These are phyloP conservation scores for Chymomyza procnemis DNA, from an alignment of 2,888 invertebrate species.

Conservation along the genomic window DNA sequence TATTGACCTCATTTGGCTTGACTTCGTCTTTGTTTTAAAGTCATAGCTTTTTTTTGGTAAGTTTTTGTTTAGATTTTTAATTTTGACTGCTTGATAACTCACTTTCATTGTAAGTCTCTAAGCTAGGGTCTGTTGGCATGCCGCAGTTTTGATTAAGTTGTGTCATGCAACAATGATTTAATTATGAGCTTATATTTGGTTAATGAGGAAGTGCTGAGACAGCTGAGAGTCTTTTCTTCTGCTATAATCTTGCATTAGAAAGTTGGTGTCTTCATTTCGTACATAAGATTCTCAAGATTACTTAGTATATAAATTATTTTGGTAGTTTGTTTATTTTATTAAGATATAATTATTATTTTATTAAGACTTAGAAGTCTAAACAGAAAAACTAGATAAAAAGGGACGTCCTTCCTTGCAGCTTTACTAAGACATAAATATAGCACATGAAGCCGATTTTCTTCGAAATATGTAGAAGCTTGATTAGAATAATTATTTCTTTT, in stretches of 20 bases:
- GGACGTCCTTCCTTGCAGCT: too few species aligned
- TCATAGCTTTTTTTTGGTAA: not conserved
- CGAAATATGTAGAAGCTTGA: too few species aligned
- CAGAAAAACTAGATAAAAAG: too few species aligned
- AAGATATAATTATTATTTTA: too few species aligned
- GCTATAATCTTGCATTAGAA: slow-evolving; percentile 43
- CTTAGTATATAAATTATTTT: too few species aligned
- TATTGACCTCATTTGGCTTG: slow-evolving; percentile 55
- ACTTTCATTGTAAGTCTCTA: slow-evolving; percentile 54
- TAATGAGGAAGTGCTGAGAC: slow-evolving; percentile 61
- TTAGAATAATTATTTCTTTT: too few species aligned
- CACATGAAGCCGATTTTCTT: too few species aligned
- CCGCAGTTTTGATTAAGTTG: slow-evolving; percentile 69
- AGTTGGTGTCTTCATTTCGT: slow-evolving; percentile 26
- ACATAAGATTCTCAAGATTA: not conserved
- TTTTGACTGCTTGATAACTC: slow-evolving; percentile 52
- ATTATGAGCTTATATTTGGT: slow-evolving; percentile 58
- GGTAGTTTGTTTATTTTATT: too few species aligned
- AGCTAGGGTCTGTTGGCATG: slow-evolving; percentile 37
- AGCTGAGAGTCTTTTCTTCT: slow-evolving; percentile 37
- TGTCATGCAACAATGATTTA: slow-evolving; percentile 71
- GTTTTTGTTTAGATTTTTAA: slow-evolving; percentile 34
- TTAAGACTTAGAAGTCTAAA: too few species aligned
- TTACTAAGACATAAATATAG: too few species aligned
- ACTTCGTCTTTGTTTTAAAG: not conserved